These are phyloP conservation scores for Callospermophilus lateralis DNA, from an alignment of 2,113 vertebrate genomes.

Conservation along the genomic window DNA sequence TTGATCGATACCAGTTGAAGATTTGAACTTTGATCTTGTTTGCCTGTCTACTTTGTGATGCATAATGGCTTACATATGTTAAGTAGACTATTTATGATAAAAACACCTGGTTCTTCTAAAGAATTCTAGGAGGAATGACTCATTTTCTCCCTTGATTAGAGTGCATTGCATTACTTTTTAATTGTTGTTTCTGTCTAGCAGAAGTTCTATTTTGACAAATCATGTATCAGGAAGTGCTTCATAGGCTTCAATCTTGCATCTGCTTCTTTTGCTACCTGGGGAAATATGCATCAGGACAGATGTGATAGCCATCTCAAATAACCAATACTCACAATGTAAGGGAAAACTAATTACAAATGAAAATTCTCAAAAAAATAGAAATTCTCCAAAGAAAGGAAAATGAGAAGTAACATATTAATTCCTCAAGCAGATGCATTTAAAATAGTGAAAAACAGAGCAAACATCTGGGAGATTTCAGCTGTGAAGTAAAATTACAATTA, in stretches of 20 bases:
- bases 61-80: slow-evolving; percentile 71
- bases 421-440: slow-evolving; percentile 11
- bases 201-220: background rate
- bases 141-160: background rate
- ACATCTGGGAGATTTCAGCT: slow-evolving; percentile 72
- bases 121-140: slow-evolving; percentile 26
- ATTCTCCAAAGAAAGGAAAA: slow-evolving; percentile 44
- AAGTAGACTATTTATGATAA: slow-evolving; percentile 58
- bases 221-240: no score
- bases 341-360: slow-evolving; percentile 51
- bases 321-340: background rate
- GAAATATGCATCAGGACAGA: background rate
- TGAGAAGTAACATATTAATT: slow-evolving; percentile 60
- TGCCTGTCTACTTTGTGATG: slow-evolving; percentile 57
- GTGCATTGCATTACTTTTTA: background rate
- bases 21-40: slow-evolving; percentile 54
- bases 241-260: no score
- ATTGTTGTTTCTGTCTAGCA: background rate
- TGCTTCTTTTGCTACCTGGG: no score
- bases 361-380: slow-evolving; percentile 4
- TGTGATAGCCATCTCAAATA: background rate
- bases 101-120: slow-evolving; percentile 72
- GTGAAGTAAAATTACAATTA: slow-evolving; percentile 45
- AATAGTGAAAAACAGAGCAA: slow-evolving; percentile 46
- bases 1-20: slow-evolving; percentile 56